Percentiles rank a stretch among this genome's conserved stretches.
Evolutionary conservation across 2,797 vertebrate genomes (phyloP).

Genomic region (Mus caroli): DNA sequence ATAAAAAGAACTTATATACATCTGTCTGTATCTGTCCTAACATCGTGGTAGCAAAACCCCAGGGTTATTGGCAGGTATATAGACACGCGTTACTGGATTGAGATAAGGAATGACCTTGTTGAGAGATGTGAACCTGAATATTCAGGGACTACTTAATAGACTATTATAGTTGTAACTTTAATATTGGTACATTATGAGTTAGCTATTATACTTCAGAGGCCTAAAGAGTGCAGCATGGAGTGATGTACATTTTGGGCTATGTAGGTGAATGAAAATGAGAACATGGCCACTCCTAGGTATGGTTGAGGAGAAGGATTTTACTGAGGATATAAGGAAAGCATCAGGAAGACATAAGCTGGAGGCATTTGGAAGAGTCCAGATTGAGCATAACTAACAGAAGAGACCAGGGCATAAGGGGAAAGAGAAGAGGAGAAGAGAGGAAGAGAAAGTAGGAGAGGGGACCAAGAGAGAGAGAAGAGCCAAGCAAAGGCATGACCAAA

Average conservation of each 20-base stretch:
- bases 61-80: neutral
- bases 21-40: neutral
- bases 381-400: neutral
- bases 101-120: conserved; percentile 17
- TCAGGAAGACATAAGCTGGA: neutral
- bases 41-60: accelerated
- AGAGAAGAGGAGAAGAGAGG: neutral
- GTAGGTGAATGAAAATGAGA: neutral
- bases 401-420: neutral
- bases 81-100: conserved; percentile 1
- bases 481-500: neutral
- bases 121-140: neutral
- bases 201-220: conserved; percentile 4
- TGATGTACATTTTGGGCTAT: neutral
- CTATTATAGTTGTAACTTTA: neutral
- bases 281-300: too few species aligned
- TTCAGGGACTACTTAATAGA: neutral
- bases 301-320: neutral
- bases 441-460: neutral
- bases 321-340: neutral
- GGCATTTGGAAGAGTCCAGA: neutral
- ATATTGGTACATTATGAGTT: neutral
- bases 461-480: too few species aligned
- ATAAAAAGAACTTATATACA: neutral
- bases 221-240: neutral